These are phyloP conservation scores for Champsocephalus gunnari DNA, from an alignment of 2,797 vertebrate species.

Conservation along the genomic window DNA sequence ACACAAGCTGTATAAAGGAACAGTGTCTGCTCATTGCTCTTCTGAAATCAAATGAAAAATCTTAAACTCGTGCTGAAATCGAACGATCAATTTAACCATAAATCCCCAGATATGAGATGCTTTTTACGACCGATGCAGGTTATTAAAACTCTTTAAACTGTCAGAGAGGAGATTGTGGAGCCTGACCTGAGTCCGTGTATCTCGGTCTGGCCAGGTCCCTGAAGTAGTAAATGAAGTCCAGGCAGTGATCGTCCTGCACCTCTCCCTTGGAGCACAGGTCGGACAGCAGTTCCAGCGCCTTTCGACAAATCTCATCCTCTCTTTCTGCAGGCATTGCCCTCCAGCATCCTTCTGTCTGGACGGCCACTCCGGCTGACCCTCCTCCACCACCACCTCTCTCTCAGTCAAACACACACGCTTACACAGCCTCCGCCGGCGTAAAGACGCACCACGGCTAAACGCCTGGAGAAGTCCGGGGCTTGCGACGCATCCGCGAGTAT, in stretches of 20 bases:
- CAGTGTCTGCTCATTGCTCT: neutral
- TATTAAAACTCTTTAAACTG: slow-evolving; percentile 7
- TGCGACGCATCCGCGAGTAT: slow-evolving; percentile 37
- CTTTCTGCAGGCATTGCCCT: slow-evolving; percentile 97
- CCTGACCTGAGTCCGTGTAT: slow-evolving; percentile 91
- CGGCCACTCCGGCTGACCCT: slow-evolving; percentile 75
- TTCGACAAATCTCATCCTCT: slow-evolving; percentile 98
- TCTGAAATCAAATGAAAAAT: neutral
- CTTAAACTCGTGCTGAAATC: neutral
- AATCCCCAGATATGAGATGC: neutral
- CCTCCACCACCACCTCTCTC: slow-evolving; percentile 23
- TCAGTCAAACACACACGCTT: neutral
- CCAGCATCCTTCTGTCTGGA: slow-evolving; percentile 94
- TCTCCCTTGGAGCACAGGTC: slow-evolving; percentile 95
- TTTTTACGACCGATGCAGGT: neutral
- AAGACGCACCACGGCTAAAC: slow-evolving; percentile 56
- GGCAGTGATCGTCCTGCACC: slow-evolving; percentile 94
- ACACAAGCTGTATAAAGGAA: neutral
- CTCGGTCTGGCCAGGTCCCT: slow-evolving; percentile 93
- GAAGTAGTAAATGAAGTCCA: slow-evolving; percentile 96
- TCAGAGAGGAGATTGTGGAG: neutral
- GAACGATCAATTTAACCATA: neutral
- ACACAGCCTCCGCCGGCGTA: slow-evolving; percentile 14
- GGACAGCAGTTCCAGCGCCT: slow-evolving; percentile 94
- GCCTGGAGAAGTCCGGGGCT: slow-evolving; percentile 40